Evolutionary conservation across 2,888 invertebrate genomes (phyloP).

Genomic region (Eupithecia abbreviata): DNA sequence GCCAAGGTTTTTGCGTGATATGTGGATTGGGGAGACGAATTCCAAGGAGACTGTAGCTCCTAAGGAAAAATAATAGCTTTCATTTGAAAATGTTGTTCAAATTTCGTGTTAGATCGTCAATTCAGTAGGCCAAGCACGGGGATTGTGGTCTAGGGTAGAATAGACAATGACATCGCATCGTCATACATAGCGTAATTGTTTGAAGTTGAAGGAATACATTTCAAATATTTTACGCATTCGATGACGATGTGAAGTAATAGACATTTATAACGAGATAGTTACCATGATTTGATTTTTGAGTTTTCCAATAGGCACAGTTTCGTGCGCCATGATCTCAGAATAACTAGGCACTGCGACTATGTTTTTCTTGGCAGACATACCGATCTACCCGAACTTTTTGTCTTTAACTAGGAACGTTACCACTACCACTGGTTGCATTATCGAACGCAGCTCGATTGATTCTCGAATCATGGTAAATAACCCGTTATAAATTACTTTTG

Average conservation of each 20-base stretch:
- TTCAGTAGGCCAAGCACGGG: neutral
- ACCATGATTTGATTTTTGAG: no score
- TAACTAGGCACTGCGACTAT: no score
- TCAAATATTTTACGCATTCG: neutral
- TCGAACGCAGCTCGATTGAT: no score
- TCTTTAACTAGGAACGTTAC: no score
- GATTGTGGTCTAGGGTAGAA: neutral
- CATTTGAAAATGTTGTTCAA: neutral
- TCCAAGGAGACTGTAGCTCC: neutral
- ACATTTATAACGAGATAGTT: no score
- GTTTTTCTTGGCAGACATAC: no score
- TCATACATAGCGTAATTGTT: neutral
- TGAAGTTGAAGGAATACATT: neutral
- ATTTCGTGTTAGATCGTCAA: neutral
- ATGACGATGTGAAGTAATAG: neutral
- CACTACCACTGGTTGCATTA: no score
- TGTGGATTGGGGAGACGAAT: constrained; percentile 17
- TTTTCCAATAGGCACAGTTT: no score
- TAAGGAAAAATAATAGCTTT: neutral
- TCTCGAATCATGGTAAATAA: no score
- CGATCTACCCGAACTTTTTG: no score
- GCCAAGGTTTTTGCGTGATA: constrained; percentile 24
- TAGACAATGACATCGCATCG: neutral
- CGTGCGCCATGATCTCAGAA: no score
- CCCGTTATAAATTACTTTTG: no score